Evolutionary conservation across 2,888 invertebrate species (phyloP).

Genomic region (Meandrusa payeni): DNA sequence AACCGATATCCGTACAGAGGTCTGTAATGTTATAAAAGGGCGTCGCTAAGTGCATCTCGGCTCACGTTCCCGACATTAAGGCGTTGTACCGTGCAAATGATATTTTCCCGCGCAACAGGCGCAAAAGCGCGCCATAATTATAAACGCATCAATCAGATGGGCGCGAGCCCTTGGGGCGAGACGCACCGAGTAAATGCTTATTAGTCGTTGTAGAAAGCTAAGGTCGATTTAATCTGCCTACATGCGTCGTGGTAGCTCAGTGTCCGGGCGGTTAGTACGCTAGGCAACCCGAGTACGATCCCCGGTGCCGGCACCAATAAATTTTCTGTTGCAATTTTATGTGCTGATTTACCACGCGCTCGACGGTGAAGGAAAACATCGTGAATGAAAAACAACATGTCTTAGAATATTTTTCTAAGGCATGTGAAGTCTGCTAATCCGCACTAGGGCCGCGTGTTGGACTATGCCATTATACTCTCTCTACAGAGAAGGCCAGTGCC

Average conservation of each 20-base stretch:
- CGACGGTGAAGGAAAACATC: too few relatives aligned
- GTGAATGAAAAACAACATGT: too few relatives aligned
- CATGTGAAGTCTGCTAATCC: too few relatives aligned
- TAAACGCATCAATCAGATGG: conserved; percentile 74
- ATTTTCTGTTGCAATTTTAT: too few relatives aligned
- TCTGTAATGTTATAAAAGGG: conserved; percentile 10
- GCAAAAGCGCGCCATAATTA: conserved; percentile 68
- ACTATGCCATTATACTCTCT: too few relatives aligned
- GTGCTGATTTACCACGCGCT: too few relatives aligned
- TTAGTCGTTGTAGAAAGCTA: conserved; percentile 45
- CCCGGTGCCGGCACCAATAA: too few relatives aligned
- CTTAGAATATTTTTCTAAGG: too few relatives aligned
- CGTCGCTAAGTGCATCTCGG: conserved; percentile 25
- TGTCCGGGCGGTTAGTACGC: too few relatives aligned
- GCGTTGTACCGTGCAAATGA: conserved; percentile 51
- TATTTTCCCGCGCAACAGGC: conserved; percentile 58
- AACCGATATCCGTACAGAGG: not conserved
- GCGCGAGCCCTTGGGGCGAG: conserved; percentile 48
- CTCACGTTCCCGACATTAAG: conserved; percentile 37
- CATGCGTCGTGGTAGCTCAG: not conserved
- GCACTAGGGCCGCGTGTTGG: too few relatives aligned
- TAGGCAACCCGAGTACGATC: too few relatives aligned
- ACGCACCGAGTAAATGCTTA: conserved; percentile 59
- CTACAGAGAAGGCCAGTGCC: too few relatives aligned
- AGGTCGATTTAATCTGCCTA: conserved; percentile 36